These are phyloP conservation scores for Drosophila anomelani DNA, from an alignment of 2,888 invertebrate species.

Conservation along the genomic window DNA sequence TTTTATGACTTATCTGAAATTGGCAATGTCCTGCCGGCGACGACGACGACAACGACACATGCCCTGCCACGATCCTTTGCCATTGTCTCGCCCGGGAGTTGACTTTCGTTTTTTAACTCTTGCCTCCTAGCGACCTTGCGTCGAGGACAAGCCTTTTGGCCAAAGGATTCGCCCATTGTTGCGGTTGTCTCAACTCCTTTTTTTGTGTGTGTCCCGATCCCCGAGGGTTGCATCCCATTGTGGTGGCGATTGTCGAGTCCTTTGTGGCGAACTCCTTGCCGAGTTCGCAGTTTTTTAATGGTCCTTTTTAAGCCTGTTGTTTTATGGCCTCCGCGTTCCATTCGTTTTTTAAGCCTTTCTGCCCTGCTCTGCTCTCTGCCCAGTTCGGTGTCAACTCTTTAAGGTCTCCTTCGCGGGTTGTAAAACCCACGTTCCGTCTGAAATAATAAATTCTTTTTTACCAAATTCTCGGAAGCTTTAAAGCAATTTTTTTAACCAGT, in stretches of 20 bases:
- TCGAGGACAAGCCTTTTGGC: conserved; percentile 52
- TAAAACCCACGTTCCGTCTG: conserved; percentile 25
- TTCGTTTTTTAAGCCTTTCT: conserved; percentile 75
- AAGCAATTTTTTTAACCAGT: conserved; percentile 28
- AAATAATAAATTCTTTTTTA: conserved; percentile 46
- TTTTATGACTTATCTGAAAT: conserved; percentile 25
- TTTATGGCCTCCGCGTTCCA: conserved; percentile 26
- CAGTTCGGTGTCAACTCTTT: conserved; percentile 37
- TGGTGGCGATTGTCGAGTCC: conserved; percentile 55
- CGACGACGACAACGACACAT: conserved; percentile 25
- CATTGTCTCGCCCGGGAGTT: conserved; percentile 32
- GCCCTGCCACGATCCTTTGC: conserved; percentile 46
- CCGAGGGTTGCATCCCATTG: conserved; percentile 63
- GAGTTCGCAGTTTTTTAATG: conserved; percentile 35
- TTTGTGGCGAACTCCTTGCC: conserved; percentile 32
- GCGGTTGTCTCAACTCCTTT: conserved; percentile 71
- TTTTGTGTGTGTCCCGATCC: conserved; percentile 22
- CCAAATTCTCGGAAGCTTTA: conserved; percentile 50
- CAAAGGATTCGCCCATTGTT: conserved; percentile 58
- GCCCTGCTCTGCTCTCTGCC: conserved; percentile 71
- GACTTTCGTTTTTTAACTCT: conserved; percentile 72
- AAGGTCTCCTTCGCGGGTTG: conserved; percentile 16
- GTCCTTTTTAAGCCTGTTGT: not conserved
- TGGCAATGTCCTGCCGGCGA: conserved; percentile 12
- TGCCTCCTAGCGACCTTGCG: conserved; percentile 22